Evolutionary conservation across 2,888 invertebrate species (phyloP).

Genomic region (Lydus trimaculatus): DNA sequence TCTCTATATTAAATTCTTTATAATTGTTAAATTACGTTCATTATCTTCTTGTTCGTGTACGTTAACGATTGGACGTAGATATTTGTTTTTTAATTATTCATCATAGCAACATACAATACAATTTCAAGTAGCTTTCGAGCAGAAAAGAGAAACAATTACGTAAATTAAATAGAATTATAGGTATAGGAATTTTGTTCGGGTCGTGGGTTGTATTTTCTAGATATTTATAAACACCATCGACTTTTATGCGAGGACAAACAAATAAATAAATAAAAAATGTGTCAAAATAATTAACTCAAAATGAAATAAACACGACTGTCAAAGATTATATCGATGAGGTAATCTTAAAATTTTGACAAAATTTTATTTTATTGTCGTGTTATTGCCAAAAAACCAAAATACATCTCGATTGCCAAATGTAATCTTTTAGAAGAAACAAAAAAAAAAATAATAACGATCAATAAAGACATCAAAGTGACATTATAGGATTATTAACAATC

Average conservation of each 20-base stretch:
- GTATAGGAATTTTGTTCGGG: not conserved
- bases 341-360: slow-evolving; percentile 15
- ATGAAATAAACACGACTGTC: not conserved
- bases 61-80: not conserved
- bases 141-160: not conserved
- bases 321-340: slow-evolving; percentile 6
- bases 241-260: not conserved
- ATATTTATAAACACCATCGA: slow-evolving; percentile 9
- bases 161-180: not conserved
- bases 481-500: slow-evolving; percentile 16
- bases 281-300: slow-evolving; percentile 7
- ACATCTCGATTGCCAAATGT: slow-evolving; percentile 1
- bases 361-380: slow-evolving; percentile 25
- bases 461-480: not conserved
- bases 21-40: slow-evolving; percentile 1
- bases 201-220: not conserved
- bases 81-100: not conserved
- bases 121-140: not conserved
- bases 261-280: slow-evolving; percentile 9
- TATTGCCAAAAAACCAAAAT: slow-evolving; percentile 28
- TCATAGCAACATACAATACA: not conserved
- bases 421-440: slow-evolving; percentile 20
- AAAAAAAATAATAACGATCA: slow-evolving; percentile 11
- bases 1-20: slow-evolving; percentile 14
- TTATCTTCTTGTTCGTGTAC: not conserved